A percentile compares a stretch with the other conserved stretches of the same genome.
These are phyloP conservation scores for Himantopus leucocephalus DNA, from an alignment of 2,113 vertebrate species.

Conservation along the genomic window DNA sequence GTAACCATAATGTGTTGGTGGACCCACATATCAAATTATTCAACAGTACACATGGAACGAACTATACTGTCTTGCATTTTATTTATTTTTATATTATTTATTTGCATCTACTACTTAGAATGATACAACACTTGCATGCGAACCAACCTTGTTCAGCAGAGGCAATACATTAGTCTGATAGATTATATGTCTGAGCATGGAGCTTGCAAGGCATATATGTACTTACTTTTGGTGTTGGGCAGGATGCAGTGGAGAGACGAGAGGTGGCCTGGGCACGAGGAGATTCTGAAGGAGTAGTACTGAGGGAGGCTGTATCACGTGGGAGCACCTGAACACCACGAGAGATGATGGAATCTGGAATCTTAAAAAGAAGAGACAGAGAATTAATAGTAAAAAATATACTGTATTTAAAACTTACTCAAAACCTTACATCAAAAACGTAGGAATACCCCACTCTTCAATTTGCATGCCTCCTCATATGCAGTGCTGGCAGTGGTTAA, in stretches of 20 bases:
- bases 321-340: slow-evolving; percentile 98
- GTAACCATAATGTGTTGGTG: not conserved
- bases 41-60: not conserved
- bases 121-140: slow-evolving; percentile 51
- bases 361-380: slow-evolving; percentile 76
- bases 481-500: not conserved
- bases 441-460: not conserved
- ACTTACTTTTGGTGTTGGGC: slow-evolving; percentile 99
- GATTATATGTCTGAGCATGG: not conserved
- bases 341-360: slow-evolving; percentile 98
- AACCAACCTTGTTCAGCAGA: slow-evolving; percentile 55
- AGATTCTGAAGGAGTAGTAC: slow-evolving; percentile 98
- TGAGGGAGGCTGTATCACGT: slow-evolving; percentile 96
- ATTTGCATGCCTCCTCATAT: not conserved
- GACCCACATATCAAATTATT: slow-evolving; percentile 13
- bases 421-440: not conserved
- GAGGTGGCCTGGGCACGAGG: slow-evolving; percentile 98
- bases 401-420: not conserved
- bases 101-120: not conserved
- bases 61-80: not conserved
- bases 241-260: slow-evolving; percentile 97
- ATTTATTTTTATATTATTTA: not conserved
- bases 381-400: not conserved
- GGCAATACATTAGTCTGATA: slow-evolving; percentile 29
- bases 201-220: slow-evolving; percentile 9